A percentile compares a stretch with the other conserved stretches of the same genome.
Evolutionary conservation across 2,888 invertebrate genomes (phyloP).

Genomic region (Brachyptera risi): DNA sequence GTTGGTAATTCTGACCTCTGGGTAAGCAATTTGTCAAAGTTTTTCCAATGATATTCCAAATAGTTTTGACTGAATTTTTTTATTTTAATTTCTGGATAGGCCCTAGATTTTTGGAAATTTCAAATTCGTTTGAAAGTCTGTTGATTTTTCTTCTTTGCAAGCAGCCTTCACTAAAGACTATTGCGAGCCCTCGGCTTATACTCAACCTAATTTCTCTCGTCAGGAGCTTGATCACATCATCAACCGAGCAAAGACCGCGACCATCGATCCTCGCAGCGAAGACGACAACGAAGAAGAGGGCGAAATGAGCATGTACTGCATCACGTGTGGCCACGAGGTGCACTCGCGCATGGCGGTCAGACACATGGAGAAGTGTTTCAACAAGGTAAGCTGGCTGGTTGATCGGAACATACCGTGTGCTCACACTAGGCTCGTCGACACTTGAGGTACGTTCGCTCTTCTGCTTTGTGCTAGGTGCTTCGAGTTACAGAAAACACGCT

Average conservation of each 20-base stretch:
- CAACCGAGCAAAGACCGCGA: conserved; percentile 69
- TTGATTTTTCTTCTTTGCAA: no score
- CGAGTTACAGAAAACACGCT: no score
- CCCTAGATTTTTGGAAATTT: no score
- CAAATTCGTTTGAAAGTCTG: no score
- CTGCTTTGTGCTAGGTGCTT: neutral
- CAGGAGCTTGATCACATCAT: conserved; percentile 73
- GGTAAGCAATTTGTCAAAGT: no score
- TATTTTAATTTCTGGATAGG: no score
- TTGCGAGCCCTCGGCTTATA: no score
- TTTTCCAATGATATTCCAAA: no score
- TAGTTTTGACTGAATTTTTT: no score
- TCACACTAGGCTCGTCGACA: neutral
- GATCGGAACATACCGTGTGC: neutral
- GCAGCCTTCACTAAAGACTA: no score
- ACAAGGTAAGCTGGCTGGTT: conserved; percentile 57
- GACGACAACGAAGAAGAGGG: conserved; percentile 62
- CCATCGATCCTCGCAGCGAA: conserved; percentile 61
- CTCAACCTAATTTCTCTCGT: conserved; percentile 34
- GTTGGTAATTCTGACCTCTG: no score
- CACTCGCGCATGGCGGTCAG: conserved; percentile 86
- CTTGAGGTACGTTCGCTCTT: neutral
- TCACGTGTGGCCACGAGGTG: conserved; percentile 95
- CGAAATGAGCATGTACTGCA: conserved; percentile 86
- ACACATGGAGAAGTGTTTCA: conserved; percentile 98